These are phyloP conservation scores for Malurus leucopterus DNA, from an alignment of 2,797 vertebrate genomes.

Conservation along the genomic window DNA sequence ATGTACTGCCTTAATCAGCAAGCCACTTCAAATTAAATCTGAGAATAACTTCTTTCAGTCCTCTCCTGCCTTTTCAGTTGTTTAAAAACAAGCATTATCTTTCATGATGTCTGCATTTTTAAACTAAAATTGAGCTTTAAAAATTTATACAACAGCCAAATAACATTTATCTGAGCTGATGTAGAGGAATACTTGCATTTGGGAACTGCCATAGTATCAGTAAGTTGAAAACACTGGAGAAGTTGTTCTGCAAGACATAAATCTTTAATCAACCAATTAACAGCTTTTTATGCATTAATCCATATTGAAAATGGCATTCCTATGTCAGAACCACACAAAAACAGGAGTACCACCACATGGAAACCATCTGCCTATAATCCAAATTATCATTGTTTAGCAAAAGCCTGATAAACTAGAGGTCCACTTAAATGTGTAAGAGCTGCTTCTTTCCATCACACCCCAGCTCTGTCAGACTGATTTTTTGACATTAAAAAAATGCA, in stretches of 20 bases:
- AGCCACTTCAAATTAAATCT: not conserved
- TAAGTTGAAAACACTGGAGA: not conserved
- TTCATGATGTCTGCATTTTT: not conserved
- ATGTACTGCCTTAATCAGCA: not conserved
- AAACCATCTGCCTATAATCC: not conserved
- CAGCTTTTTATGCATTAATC: not conserved
- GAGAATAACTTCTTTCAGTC: not conserved
- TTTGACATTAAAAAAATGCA: not conserved
- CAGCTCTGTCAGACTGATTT: not conserved
- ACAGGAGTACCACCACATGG: not conserved
- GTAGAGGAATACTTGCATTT: not conserved
- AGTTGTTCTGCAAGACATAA: not conserved
- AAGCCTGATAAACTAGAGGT: not conserved
- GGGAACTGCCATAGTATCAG: not conserved
- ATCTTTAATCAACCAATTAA: conserved; percentile 11
- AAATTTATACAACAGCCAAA: conserved; percentile 23
- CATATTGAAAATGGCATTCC: not conserved
- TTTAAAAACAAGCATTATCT: not conserved
- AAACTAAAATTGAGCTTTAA: conserved; percentile 4
- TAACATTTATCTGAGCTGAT: not conserved
- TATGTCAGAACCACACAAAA: not conserved
- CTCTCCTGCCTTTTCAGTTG: not conserved
- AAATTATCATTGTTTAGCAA: not conserved
- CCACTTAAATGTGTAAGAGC: not conserved
- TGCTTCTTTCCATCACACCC: not conserved